These are phyloP conservation scores for Hermaeophaga mercurialis DNA, from an alignment of 2,888 invertebrate genomes.

Conservation along the genomic window DNA sequence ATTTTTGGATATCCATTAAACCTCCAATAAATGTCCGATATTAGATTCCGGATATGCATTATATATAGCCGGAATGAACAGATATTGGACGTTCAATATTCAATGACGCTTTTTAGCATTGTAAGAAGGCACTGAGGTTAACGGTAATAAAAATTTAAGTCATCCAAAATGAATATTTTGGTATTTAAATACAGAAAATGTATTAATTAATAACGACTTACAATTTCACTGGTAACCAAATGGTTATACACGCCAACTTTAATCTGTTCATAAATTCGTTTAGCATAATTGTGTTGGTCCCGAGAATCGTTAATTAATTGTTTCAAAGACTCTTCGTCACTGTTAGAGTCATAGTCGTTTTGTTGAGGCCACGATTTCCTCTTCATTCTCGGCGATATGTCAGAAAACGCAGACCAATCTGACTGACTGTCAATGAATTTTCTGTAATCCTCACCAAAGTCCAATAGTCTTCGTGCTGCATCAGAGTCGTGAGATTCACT, in stretches of 20 bases:
- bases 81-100: no score
- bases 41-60: no score
- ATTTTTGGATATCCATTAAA: no score
- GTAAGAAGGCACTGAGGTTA: no score
- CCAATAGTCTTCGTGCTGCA: constrained; percentile 78
- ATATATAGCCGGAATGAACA: no score
- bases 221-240: constrained; percentile 52
- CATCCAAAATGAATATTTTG: no score
- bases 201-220: no score
- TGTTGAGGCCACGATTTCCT: constrained; percentile 39
- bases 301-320: constrained; percentile 53
- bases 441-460: constrained; percentile 90
- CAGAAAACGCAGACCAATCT: constrained; percentile 75
- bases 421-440: constrained; percentile 89
- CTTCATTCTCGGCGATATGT: constrained; percentile 58
- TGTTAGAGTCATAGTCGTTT: constrained; percentile 51
- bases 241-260: constrained; percentile 50
- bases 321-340: constrained; percentile 53
- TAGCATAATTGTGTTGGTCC: constrained; percentile 51
- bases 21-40: no score
- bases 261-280: constrained; percentile 52
- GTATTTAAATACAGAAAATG: no score
- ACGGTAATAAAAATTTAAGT: no score
- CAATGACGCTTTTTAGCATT: no score
- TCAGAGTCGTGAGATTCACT: constrained; percentile 87